Base-by-base conservation (phyloP, 2,113 vertebrate species). In the Varanus komodoensis region DNA sequence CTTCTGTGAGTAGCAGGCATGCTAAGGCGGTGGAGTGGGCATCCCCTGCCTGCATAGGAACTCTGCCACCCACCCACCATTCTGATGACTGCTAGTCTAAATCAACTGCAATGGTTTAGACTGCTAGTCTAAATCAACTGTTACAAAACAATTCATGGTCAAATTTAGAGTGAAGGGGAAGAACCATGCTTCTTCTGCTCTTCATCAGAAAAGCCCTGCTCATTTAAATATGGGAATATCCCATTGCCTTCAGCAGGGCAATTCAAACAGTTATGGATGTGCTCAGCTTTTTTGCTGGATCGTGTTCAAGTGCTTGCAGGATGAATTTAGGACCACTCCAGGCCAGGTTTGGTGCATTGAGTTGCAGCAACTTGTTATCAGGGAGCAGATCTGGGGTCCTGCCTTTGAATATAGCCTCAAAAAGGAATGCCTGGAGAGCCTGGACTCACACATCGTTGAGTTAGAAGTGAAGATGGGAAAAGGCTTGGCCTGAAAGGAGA, bases 371-470 rank as follows among this genome's bases (percentile, higher is more conserved):
- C 81, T 88, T 84, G 73, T 48, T 79, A 84, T 84, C 73, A 69
- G 61, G 19, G 82, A 80, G 6, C 29, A 44, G 21, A 91, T 89
- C 81, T 88, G 29, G 50, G 34, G 61, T 78, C 38, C 64, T 79
- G 12, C 67, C 50, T 88, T 74, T 80, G 79, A 79, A 79, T 80
- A 71, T 57, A 79, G 48, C 48, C 32, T 79, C 80, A 69, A 1
- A n/a, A 77, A 79, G 73, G 34, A 68, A 34, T 84, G 90, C 61
- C 73, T 88, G 44, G 61, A n/a, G 68, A 84, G n/a, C 11, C 50
- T 71, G 90, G 64, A 88, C 81, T 34, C 90, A 67, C 86, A 83
- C 73, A 79, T 6, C 84, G 89, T 32, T 87, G 50, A 8, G 11
- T 9, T 91, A 54, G 80, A 83, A 78, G 48, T n/a, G 64, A n/a